Evolutionary conservation across 2,797 vertebrate species (phyloP), one percentile per base, ranked within the genome.

Genomic region (Pipistrellus kuhlii): DNA sequence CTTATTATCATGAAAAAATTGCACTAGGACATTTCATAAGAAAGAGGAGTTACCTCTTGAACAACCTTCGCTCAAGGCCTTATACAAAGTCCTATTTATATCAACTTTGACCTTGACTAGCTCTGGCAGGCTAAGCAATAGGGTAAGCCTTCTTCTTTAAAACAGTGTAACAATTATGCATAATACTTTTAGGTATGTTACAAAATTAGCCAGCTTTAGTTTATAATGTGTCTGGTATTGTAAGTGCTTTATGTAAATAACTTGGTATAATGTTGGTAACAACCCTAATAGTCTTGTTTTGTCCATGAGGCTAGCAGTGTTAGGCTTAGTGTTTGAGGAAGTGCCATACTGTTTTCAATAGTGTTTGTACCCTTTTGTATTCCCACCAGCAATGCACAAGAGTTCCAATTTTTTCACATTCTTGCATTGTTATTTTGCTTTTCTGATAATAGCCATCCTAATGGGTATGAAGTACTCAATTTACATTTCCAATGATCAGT

Each of bases 121-220:
- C 85, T 30, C 8, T 71, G 27, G 83, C 76, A 73, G 53, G 27
- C 20, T 83, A 53, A 88, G 44, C 32, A 68, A 55, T 73, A 72
- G 38, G 23, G 27, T 69, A 72, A 21, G 38, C 30, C 32, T 72
- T 82, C 30, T 90, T 84, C 27, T 81, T 81, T 48, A 14, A 48
- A 55, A 30, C 66, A 30, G 55, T 41, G 18, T 68, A 71, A 53
- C 25, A 32, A 44, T 77, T 44, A 53, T 73, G 30, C 27, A 23
- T 84, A 69, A 27, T 83, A 68, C 55, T 53, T 90, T 90, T 84
- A 93, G 59, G 46, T 44, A 72, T 87, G 55, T 77, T 78, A 69
- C 14, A 87, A 59, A 96, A 71, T 59, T 35, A 88, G 14, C 46
- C 27, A 84, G 51, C 44, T 85, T 90, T 77, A 53, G 46, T 55